Base-by-base conservation (phyloP, 2,888 invertebrate species). In the Polydrusus cervinus region DNA sequence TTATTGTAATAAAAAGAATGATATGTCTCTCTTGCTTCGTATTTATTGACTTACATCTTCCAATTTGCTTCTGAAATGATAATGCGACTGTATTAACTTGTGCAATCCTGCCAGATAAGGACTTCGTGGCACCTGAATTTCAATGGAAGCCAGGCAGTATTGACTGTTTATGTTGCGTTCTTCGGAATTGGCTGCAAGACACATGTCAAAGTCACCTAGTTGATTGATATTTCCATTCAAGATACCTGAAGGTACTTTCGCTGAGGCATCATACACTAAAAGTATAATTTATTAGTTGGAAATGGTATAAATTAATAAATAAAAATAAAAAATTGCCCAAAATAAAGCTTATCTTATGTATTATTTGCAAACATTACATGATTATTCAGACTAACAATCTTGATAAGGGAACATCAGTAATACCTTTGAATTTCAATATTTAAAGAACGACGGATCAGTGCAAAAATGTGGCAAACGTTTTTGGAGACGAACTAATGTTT, bases 1-100 rank as follows among this genome's bases (percentile, higher is more conserved):
- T n/a, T n/a, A n/a, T n/a, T n/a, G n/a, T n/a, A n/a, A n/a, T n/a
- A n/a, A n/a, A n/a, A n/a, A n/a, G n/a, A n/a, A n/a, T n/a, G n/a
- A n/a, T n/a, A n/a, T n/a, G n/a, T n/a, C n/a, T n/a, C n/a, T n/a
- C n/a, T n/a, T n/a, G n/a, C n/a, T n/a, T n/a, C n/a, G n/a, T n/a
- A n/a, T n/a, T n/a, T n/a, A n/a, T n/a, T n/a, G n/a, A n/a, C 92
- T 91, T 87, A 93, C 93, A 85, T 93, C 93, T 80, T 89, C 88
- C 77, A 93, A 86, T 83, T 90, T 90, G 84, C 92, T 93, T 79
- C 87, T 89, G 82, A 93, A 91, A 60, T 90, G 89, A 71, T 89
- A 90, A 83, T 92, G 91, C 1, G 92, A 90, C 79, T 92, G 90
- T 0, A 89, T 79, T 18, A 90, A 83, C 20, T 88, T 89, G 80